Evolutionary conservation across 2,888 invertebrate genomes (phyloP).

Genomic region (Alsophila aescularia): DNA sequence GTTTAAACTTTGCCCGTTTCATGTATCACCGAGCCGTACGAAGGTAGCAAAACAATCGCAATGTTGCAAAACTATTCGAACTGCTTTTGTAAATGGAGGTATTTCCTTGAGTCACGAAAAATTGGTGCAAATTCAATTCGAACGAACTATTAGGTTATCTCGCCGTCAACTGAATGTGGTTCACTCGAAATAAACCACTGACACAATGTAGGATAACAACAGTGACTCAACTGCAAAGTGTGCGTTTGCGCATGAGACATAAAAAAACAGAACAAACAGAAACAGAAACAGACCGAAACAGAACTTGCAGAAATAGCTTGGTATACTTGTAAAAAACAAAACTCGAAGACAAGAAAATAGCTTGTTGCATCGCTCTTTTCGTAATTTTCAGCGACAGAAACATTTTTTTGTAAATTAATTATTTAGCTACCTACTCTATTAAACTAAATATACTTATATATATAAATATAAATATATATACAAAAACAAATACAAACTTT

Average conservation of each 20-base stretch:
- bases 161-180: conserved; percentile 63
- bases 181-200: conserved; percentile 58
- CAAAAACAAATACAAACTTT: too few relatives aligned
- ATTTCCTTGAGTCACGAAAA: conserved; percentile 36
- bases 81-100: conserved; percentile 31
- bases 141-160: conserved; percentile 62
- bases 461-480: too few relatives aligned
- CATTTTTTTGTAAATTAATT: too few relatives aligned
- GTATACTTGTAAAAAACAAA: too few relatives aligned
- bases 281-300: too few relatives aligned
- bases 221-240: conserved; percentile 8
- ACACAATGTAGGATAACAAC: conserved; percentile 2
- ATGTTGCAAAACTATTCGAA: conserved; percentile 17
- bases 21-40: conserved; percentile 21
- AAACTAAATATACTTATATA: too few relatives aligned
- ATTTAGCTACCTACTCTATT: too few relatives aligned
- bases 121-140: conserved; percentile 49
- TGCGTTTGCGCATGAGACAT: too few relatives aligned
- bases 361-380: too few relatives aligned
- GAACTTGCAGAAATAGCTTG: too few relatives aligned
- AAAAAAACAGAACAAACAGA: neutral
- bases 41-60: conserved; percentile 23
- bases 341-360: too few relatives aligned
- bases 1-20: conserved; percentile 33
- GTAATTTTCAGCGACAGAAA: too few relatives aligned